phyloP scores from a whole-genome alignment of 1,140 invertebrate species.

The Drosophila nigrodunni region DNA sequence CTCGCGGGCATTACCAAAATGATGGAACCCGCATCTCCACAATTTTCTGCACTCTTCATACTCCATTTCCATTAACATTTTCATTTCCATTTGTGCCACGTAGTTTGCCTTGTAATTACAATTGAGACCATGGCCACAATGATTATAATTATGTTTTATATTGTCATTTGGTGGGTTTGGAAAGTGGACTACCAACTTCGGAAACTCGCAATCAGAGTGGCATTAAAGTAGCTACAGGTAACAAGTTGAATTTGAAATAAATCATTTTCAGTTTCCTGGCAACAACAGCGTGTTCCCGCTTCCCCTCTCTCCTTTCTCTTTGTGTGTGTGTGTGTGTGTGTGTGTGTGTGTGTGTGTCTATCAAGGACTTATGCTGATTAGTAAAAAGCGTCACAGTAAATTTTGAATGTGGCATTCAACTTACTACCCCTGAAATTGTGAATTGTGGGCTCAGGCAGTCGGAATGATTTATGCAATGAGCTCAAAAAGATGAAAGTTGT shows the following conservation, averaged over 20 bases:
- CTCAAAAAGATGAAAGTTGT: slow-evolving; percentile 83
- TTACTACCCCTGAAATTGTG: slow-evolving; percentile 34
- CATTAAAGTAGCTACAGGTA: slow-evolving; percentile 74
- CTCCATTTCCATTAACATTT: slow-evolving; percentile 1
- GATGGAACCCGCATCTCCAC: slow-evolving; percentile 18
- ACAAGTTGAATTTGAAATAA: slow-evolving; percentile 66
- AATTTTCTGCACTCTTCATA: not conserved
- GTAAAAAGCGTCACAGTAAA: slow-evolving; percentile 82
- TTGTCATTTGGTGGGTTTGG: slow-evolving; percentile 44
- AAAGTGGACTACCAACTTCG: slow-evolving; percentile 18
- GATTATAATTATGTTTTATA: slow-evolving; percentile 81
- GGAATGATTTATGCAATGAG: slow-evolving; percentile 83
- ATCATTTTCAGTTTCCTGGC: slow-evolving; percentile 61
- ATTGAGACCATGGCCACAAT: slow-evolving; percentile 72
- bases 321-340: slow-evolving; percentile 1
- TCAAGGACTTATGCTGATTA: slow-evolving; percentile 80
- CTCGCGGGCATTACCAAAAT: slow-evolving; percentile 66
- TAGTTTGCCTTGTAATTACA: slow-evolving; percentile 79
- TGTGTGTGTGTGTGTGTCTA: slow-evolving; percentile 28
- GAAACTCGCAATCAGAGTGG: slow-evolving; percentile 26
- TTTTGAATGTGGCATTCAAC: slow-evolving; percentile 63
- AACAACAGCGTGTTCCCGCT: slow-evolving; percentile 42
- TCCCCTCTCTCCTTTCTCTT: not conserved
- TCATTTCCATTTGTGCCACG: slow-evolving; percentile 44
- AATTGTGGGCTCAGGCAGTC: slow-evolving; percentile 66